These are phyloP conservation scores for Scomber scombrus DNA, from an alignment of 2,113 vertebrate species.

Conservation along the genomic window DNA sequence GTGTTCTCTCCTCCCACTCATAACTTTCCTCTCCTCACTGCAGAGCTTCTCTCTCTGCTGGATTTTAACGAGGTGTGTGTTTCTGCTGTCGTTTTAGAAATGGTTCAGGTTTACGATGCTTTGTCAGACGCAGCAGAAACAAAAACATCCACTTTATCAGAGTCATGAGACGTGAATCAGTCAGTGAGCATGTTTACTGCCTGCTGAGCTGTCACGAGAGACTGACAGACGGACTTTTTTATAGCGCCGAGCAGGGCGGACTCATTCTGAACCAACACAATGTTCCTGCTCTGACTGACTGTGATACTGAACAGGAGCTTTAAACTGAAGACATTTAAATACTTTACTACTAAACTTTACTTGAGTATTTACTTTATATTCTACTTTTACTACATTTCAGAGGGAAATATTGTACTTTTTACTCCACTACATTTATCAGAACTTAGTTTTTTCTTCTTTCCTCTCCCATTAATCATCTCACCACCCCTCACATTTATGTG, in stretches of 20 bases:
- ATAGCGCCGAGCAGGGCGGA: neutral
- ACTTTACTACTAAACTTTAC: no score
- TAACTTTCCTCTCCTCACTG: no score
- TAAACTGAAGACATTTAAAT: no score
- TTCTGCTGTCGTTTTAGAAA: neutral
- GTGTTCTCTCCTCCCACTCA: no score
- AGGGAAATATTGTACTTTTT: neutral
- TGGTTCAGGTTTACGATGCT: neutral
- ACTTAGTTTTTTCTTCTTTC: no score
- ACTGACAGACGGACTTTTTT: constrained; percentile 31
- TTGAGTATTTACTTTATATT: neutral
- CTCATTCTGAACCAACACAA: neutral
- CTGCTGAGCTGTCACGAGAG: constrained; percentile 59
- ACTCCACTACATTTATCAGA: no score
- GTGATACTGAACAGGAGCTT: no score
- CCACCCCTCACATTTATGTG: no score
- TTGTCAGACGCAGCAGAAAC: constrained; percentile 6
- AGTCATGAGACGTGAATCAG: constrained; percentile 71
- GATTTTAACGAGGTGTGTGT: neutral
- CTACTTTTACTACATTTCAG: neutral
- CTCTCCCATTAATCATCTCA: no score
- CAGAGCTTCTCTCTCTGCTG: no score
- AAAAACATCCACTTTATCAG: constrained; percentile 3
- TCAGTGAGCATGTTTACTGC: constrained; percentile 16
- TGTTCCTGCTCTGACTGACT: no score